These are phyloP conservation scores for Cyprinodon diabolis DNA, from an alignment of 2,797 vertebrate genomes.

Conservation along the genomic window DNA sequence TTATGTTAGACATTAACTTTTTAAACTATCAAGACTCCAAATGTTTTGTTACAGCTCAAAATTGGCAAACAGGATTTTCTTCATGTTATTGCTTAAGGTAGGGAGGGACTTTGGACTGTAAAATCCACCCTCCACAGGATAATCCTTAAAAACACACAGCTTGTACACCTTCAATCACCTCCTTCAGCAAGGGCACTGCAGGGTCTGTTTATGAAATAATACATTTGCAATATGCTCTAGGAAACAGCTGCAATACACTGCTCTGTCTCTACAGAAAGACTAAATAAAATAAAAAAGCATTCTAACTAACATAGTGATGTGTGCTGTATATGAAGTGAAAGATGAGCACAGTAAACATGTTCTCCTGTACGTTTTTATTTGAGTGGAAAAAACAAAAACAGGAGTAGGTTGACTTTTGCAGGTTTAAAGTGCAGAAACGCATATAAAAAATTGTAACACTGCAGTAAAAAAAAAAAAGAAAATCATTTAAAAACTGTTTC, in stretches of 20 bases:
- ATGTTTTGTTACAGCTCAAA: conserved; percentile 8
- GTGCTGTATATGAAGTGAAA: background rate
- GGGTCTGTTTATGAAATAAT: conserved; percentile 29
- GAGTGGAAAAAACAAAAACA: conserved; percentile 49
- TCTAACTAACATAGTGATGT: background rate
- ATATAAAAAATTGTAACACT: conserved; percentile 23
- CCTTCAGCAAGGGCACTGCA: conserved; percentile 23
- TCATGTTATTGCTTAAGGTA: conserved; percentile 22
- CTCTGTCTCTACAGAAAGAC: background rate
- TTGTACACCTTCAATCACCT: conserved; percentile 21
- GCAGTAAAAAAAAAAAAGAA: conserved; percentile 41
- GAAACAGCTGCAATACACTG: conserved; percentile 7
- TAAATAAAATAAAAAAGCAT: background rate
- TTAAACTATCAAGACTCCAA: conserved; percentile 12
- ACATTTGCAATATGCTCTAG: conserved; percentile 3
- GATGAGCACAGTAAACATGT: conserved; percentile 10
- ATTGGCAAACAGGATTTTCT: conserved; percentile 20
- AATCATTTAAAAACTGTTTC: conserved; percentile 23
- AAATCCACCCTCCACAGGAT: conserved; percentile 37
- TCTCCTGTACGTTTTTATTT: conserved; percentile 62
- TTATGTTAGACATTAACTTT: background rate
- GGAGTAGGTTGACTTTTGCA: conserved; percentile 33
- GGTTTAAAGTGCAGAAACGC: conserved; percentile 67
- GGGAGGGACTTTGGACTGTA: conserved; percentile 28
- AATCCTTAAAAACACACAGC: conserved; percentile 40